These are phyloP conservation scores for Orthosia gothica DNA, from an alignment of 2,888 invertebrate genomes.

Conservation along the genomic window DNA sequence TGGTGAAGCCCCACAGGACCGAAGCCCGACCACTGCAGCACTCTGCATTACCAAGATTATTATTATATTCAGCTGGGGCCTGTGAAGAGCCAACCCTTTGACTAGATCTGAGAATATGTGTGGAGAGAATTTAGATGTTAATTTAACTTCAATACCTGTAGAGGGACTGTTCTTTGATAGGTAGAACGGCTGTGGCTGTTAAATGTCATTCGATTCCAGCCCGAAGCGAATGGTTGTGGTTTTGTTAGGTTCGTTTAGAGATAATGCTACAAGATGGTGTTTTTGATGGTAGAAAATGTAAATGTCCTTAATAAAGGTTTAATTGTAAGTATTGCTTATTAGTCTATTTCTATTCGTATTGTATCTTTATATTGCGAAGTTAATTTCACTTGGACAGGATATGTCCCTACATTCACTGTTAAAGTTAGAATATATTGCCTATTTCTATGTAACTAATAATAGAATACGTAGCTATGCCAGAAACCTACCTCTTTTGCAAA, in stretches of 20 bases:
- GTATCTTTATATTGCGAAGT: background rate
- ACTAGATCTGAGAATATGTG: slow-evolving; percentile 7
- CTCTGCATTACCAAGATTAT: slow-evolving; percentile 56
- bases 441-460: too few species aligned
- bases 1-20: slow-evolving; percentile 56
- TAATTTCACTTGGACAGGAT: background rate
- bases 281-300: too few species aligned
- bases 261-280: too few species aligned
- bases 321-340: too few species aligned
- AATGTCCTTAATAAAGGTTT: too few species aligned
- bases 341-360: background rate
- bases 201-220: too few species aligned
- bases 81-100: slow-evolving; percentile 36
- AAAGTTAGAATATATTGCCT: too few species aligned
- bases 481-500: too few species aligned
- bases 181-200: background rate
- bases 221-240: too few species aligned
- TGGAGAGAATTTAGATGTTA: background rate
- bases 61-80: slow-evolving; percentile 46
- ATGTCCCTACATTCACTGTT: too few species aligned
- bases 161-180: background rate
- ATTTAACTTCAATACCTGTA: background rate
- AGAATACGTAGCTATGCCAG: too few species aligned
- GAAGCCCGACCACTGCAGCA: slow-evolving; percentile 61
- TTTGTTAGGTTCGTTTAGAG: too few species aligned